These are phyloP conservation scores for Argopecten irradians DNA, from an alignment of 1,140 invertebrate species.

Conservation along the genomic window DNA sequence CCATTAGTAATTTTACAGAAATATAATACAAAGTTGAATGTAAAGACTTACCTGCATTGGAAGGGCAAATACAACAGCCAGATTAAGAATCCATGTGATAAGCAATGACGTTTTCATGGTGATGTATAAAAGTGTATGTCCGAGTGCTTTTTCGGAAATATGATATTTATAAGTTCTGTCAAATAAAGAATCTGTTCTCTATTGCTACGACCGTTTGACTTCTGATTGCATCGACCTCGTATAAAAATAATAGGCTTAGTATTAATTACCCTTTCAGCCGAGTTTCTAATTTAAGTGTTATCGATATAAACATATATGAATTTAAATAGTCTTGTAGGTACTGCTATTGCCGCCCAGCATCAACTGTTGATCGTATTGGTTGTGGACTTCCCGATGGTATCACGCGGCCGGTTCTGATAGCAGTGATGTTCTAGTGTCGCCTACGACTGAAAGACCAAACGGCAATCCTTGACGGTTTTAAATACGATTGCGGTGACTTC, in stretches of 20 bases:
- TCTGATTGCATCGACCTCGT: too few relatives aligned
- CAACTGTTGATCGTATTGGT: not conserved
- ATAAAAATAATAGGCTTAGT: not conserved
- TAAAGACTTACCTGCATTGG: not conserved
- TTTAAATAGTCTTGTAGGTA: not conserved
- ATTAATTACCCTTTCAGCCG: not conserved
- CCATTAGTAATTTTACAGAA: too few relatives aligned
- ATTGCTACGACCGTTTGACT: too few relatives aligned
- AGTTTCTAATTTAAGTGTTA: too few relatives aligned
- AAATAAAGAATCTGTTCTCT: too few relatives aligned
- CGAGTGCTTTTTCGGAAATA: too few relatives aligned
- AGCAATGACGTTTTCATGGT: not conserved
- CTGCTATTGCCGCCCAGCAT: not conserved
- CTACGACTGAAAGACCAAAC: not conserved
- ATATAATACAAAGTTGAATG: not conserved
- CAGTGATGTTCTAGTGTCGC: not conserved
- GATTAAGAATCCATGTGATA: slow-evolving; percentile 8
- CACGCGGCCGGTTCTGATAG: not conserved
- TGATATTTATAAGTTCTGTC: too few relatives aligned
- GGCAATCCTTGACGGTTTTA: not conserved
- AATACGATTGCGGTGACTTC: not conserved
- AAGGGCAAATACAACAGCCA: not conserved
- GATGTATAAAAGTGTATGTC: too few relatives aligned
- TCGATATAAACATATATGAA: too few relatives aligned
- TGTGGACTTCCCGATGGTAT: not conserved